phyloP scores from a whole-genome alignment of 2,888 invertebrate species.

The Agrochola macilenta region DNA sequence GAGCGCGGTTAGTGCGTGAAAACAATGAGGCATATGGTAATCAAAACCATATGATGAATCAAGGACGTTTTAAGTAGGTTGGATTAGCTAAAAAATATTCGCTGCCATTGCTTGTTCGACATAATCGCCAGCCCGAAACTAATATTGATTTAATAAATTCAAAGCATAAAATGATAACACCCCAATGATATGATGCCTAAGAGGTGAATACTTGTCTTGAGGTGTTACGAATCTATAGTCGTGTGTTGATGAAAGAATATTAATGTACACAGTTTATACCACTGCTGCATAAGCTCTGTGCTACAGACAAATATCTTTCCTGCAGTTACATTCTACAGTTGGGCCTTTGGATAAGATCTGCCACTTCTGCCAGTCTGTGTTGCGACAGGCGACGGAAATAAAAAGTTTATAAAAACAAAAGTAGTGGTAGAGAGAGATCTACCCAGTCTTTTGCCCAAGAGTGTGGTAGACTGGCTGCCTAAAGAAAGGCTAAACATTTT shows the following conservation, averaged over 20 bases:
- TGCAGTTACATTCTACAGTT: neutral
- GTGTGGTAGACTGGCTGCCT: no score
- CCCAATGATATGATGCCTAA: neutral
- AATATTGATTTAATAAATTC: neutral
- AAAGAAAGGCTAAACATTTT: no score
- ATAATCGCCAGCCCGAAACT: neutral
- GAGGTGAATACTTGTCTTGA: neutral
- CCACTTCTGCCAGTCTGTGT: no score
- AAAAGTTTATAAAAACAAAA: no score
- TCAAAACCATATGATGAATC: constrained; percentile 1
- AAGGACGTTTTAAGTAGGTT: neutral
- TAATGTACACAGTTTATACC: neutral
- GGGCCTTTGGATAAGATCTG: no score
- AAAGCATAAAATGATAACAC: neutral
- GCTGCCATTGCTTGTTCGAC: neutral
- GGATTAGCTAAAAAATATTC: neutral
- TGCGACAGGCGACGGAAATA: no score
- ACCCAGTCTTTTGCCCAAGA: no score
- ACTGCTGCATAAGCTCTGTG: neutral
- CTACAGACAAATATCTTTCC: neutral
- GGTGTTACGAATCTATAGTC: neutral
- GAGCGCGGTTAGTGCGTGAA: neutral
- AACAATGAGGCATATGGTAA: constrained; percentile 31
- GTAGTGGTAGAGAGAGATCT: no score
- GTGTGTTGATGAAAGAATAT: neutral